These are phyloP conservation scores for Lepidocyrtinus sp. DNA, from an alignment of 2,888 invertebrate species.

Conservation along the genomic window DNA sequence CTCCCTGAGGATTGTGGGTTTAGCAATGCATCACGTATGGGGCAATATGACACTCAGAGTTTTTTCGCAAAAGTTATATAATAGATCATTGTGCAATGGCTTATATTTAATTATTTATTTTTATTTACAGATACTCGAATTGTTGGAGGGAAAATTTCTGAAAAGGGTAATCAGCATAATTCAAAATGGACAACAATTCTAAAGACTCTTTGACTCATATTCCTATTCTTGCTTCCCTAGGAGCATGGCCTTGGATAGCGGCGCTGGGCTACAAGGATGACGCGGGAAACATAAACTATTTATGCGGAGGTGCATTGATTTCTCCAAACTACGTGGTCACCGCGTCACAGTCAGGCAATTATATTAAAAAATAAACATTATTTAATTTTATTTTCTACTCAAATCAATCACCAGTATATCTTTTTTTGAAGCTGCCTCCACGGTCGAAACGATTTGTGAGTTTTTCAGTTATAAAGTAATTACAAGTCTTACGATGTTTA, in stretches of 20 bases:
- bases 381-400: too few species aligned
- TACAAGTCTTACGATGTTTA: background rate
- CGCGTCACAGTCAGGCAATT: too few species aligned
- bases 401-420: too few species aligned
- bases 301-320: constrained; percentile 82
- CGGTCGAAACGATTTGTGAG: constrained; percentile 77
- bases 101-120: background rate
- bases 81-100: background rate
- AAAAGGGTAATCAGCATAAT: constrained; percentile 56
- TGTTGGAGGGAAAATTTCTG: constrained; percentile 64
- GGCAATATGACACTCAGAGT: constrained; percentile 76
- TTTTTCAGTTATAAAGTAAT: constrained; percentile 62
- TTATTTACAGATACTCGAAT: constrained; percentile 51
- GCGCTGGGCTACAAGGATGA: constrained; percentile 79
- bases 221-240: constrained; percentile 72
- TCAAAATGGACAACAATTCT: background rate
- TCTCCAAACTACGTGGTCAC: constrained; percentile 82
- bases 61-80: background rate
- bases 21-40: constrained; percentile 74
- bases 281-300: constrained; percentile 66
- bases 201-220: background rate
- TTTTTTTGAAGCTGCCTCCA: too few species aligned
- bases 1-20: constrained; percentile 77
- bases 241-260: constrained; percentile 87
- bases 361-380: too few species aligned